phyloP scores from a whole-genome alignment of 2,888 invertebrate genomes.

The Polydrusus cervinus region DNA sequence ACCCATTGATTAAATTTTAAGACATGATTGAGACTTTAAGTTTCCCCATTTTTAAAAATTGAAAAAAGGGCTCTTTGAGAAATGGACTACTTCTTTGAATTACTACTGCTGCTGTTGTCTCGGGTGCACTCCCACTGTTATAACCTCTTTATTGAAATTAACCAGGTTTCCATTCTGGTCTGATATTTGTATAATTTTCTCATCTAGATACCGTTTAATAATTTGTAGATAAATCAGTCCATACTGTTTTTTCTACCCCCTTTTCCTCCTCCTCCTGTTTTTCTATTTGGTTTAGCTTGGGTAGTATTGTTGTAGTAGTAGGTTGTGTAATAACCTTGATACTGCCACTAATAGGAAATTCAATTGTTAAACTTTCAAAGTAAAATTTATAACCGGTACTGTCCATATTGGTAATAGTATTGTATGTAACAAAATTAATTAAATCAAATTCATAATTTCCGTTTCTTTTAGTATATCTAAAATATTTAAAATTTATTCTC shows the following conservation, averaged over 20 bases:
- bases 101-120: not conserved
- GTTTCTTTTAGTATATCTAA: not conserved
- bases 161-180: slow-evolving; percentile 63
- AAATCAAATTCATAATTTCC: not conserved
- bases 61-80: no score
- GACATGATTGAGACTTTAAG: no score
- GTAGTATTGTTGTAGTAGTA: not conserved
- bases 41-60: no score
- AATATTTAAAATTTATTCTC: not conserved
- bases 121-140: slow-evolving; percentile 59
- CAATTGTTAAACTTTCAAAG: not conserved
- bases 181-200: slow-evolving; percentile 60
- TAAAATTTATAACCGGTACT: not conserved
- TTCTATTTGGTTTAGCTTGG: no score
- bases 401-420: not conserved
- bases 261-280: no score
- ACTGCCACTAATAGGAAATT: not conserved
- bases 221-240: slow-evolving; percentile 65
- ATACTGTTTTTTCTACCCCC: no score
- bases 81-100: no score
- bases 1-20: no score
- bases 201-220: slow-evolving; percentile 57
- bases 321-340: not conserved
- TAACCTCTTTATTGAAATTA: slow-evolving; percentile 63
- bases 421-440: not conserved